Evolutionary conservation across 1,140 invertebrate genomes (phyloP).

Genomic region (Aphelenchoides fujianensis): DNA sequence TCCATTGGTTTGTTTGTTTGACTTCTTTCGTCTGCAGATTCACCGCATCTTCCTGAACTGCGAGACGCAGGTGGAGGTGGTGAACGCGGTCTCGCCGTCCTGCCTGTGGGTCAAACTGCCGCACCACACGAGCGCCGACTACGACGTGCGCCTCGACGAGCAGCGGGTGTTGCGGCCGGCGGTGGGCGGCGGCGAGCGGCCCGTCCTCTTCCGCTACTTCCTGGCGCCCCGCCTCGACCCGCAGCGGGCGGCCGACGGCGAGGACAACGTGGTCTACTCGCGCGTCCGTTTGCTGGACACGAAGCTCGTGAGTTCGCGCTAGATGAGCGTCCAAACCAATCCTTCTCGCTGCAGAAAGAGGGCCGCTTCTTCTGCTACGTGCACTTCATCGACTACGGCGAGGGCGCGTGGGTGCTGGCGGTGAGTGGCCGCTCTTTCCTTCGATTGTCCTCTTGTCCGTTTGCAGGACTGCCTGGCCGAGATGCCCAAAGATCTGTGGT

Average conservation of each 20-base stretch:
- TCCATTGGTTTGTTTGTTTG: background rate
- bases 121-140: background rate
- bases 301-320: background rate
- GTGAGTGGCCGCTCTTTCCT: no score
- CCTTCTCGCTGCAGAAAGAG: no score
- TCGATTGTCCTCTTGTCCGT: no score
- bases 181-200: background rate
- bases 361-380: slow-evolving; percentile 11
- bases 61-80: slow-evolving; percentile 9
- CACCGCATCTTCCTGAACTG: slow-evolving; percentile 20
- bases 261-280: background rate
- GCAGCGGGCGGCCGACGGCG: background rate
- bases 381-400: slow-evolving; percentile 27
- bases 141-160: background rate
- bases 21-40: slow-evolving; percentile 8
- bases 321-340: no score
- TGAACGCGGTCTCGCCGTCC: slow-evolving; percentile 2
- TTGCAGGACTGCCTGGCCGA: background rate
- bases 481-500: background rate
- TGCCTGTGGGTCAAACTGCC: background rate
- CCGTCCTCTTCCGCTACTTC: background rate
- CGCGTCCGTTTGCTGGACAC: background rate
- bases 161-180: background rate
- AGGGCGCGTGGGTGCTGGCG: slow-evolving; percentile 16
- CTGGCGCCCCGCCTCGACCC: background rate